Evolutionary conservation across 37 sponge, comb jelly and placozoan species (phyloP).

Genomic region (Beroe forskalii): DNA sequence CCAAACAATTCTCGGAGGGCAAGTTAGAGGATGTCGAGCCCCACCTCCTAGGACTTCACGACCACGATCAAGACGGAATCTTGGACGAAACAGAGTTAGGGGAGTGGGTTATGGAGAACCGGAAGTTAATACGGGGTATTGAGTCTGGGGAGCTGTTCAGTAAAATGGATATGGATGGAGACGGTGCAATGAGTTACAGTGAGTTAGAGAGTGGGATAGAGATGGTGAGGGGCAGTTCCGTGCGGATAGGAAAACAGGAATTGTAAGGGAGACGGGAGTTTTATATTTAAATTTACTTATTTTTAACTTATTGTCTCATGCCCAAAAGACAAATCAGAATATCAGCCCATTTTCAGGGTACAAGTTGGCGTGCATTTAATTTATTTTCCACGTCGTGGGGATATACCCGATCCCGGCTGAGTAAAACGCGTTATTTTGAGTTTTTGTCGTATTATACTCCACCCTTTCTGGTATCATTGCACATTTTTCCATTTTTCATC

Average conservation of each 20-base stretch:
- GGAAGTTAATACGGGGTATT: neutral
- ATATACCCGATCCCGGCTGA: no score
- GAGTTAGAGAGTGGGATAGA: neutral
- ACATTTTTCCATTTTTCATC: no score
- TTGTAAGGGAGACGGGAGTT: no score
- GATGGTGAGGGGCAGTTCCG: neutral
- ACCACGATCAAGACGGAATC: neutral
- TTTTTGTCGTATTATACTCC: no score
- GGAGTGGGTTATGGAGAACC: conserved; percentile 60
- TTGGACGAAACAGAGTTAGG: conserved; percentile 25
- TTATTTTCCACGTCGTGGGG: no score
- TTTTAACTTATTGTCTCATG: no score
- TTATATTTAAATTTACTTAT: no score
- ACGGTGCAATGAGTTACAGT: neutral
- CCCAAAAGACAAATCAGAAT: no score
- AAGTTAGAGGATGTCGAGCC: neutral
- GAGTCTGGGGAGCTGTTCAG: neutral
- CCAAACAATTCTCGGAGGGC: neutral
- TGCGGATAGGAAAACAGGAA: neutral
- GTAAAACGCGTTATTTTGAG: no score
- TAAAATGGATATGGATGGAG: neutral
- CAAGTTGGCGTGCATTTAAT: no score
- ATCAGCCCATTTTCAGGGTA: no score
- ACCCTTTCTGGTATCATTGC: no score
- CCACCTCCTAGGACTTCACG: conserved; percentile 17